Evolutionary conservation across 2,113 vertebrate genomes (phyloP).

Genomic region (Psittacula cyanocephala): DNA sequence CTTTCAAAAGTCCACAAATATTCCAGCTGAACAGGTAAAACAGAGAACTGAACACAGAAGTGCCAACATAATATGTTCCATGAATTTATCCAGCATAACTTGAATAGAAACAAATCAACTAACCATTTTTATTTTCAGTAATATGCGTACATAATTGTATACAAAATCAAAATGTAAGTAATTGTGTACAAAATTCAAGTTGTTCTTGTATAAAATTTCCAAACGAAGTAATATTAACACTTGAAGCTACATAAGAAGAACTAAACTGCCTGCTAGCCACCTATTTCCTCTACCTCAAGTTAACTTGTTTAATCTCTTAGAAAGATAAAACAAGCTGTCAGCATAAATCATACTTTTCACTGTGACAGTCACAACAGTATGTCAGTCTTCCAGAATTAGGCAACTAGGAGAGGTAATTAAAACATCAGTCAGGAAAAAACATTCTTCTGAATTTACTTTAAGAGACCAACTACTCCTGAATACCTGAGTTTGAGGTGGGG

Average conservation of each 20-base stretch:
- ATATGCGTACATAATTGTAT: slow-evolving; percentile 53
- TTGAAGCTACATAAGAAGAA: neutral
- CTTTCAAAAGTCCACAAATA: neutral
- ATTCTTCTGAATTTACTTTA: neutral
- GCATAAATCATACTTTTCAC: slow-evolving; percentile 44
- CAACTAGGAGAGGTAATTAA: slow-evolving; percentile 21
- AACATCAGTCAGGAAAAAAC: neutral
- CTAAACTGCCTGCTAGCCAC: neutral
- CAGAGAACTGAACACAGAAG: neutral
- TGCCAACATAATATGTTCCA: neutral
- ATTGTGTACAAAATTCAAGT: slow-evolving; percentile 64
- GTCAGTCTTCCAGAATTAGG: neutral
- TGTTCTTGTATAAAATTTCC: slow-evolving; percentile 63
- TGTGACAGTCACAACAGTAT: slow-evolving; percentile 23
- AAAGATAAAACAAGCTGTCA: slow-evolving; percentile 54
- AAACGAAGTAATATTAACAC: slow-evolving; percentile 57
- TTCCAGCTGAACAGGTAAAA: neutral
- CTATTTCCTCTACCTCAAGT: slow-evolving; percentile 27
- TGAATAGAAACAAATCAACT: slow-evolving; percentile 32
- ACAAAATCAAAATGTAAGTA: slow-evolving; percentile 40
- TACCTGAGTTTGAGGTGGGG: neutral
- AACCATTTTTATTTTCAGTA: slow-evolving; percentile 65
- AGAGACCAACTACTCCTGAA: neutral
- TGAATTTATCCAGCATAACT: neutral
- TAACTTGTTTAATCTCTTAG: slow-evolving; percentile 32